Percentiles rank a stretch among this genome's conserved stretches.
phyloP scores from a whole-genome alignment of 2,113 vertebrate genomes.

The Cinclus cinclus region DNA sequence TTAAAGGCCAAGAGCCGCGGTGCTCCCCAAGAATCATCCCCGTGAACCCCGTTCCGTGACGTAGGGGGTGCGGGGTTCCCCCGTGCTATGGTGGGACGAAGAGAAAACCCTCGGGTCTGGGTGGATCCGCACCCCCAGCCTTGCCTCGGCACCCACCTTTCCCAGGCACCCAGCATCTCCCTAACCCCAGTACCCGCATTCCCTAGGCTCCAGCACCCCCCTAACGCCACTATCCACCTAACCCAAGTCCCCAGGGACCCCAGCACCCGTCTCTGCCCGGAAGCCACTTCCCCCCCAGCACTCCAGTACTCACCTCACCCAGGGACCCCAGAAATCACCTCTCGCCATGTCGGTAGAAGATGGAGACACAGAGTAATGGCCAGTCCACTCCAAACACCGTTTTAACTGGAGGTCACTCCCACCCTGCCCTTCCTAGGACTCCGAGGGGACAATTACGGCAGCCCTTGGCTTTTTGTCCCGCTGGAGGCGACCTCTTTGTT shows the following conservation, averaged over 20 bases:
- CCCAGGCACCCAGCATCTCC: background rate
- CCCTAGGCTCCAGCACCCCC: background rate
- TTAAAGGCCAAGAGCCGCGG: conserved; percentile 23
- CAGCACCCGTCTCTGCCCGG: background rate
- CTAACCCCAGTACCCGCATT: background rate
- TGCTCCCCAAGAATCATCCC: fast-evolving
- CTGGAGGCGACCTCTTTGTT: background rate
- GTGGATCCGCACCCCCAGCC: too few relatives aligned
- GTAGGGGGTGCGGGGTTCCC: background rate
- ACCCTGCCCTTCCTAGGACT: background rate
- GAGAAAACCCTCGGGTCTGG: background rate
- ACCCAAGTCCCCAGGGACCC: too few relatives aligned
- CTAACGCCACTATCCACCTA: too few relatives aligned
- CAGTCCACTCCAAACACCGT: background rate
- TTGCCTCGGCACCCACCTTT: background rate
- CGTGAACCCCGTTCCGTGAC: fast-evolving
- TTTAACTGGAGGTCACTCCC: background rate
- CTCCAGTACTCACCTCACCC: background rate
- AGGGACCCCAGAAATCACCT: background rate
- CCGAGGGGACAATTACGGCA: background rate
- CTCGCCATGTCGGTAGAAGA: background rate
- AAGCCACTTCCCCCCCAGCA: background rate
- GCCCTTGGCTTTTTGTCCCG: background rate
- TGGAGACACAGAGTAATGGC: background rate
- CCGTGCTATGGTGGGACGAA: background rate